Evolutionary conservation across 2,888 invertebrate genomes (phyloP).

Genomic region (Melanostoma mellinum): DNA sequence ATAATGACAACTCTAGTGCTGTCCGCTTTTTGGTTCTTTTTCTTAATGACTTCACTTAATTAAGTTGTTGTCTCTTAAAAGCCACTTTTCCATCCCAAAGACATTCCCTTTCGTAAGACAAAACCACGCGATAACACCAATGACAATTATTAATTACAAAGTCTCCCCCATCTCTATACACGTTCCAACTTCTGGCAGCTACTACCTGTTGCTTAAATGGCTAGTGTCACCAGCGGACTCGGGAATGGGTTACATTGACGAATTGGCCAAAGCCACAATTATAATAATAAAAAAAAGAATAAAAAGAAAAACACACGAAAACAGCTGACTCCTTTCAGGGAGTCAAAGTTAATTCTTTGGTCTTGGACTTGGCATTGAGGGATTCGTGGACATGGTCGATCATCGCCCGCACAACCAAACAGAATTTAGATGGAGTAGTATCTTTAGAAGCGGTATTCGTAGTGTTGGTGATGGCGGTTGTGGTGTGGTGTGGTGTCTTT

Average conservation of each 20-base stretch:
- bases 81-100: constrained; percentile 18
- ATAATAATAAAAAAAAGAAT: constrained; percentile 16
- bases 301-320: constrained; percentile 26
- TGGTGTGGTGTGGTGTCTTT: constrained; percentile 15
- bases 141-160: constrained; percentile 36
- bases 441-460: background rate
- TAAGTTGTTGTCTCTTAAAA: constrained; percentile 1
- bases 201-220: constrained; percentile 62
- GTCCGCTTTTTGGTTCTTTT: background rate
- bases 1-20: background rate
- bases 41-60: constrained; percentile 14
- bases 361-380: constrained; percentile 71
- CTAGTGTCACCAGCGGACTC: constrained; percentile 36
- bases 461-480: constrained; percentile 10
- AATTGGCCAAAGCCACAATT: constrained; percentile 47
- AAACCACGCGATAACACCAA: constrained; percentile 37
- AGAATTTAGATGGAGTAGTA: background rate
- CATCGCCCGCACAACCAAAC: constrained; percentile 54
- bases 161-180: constrained; percentile 11
- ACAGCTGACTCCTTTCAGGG: constrained; percentile 53
- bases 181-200: background rate
- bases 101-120: constrained; percentile 19
- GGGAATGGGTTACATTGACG: constrained; percentile 36
- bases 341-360: constrained; percentile 44
- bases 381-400: constrained; percentile 25